A percentile compares a stretch with the other conserved stretches of the same genome.
These are phyloP conservation scores for Phortica okadai DNA, from an alignment of 2,888 invertebrate genomes.

Conservation along the genomic window DNA sequence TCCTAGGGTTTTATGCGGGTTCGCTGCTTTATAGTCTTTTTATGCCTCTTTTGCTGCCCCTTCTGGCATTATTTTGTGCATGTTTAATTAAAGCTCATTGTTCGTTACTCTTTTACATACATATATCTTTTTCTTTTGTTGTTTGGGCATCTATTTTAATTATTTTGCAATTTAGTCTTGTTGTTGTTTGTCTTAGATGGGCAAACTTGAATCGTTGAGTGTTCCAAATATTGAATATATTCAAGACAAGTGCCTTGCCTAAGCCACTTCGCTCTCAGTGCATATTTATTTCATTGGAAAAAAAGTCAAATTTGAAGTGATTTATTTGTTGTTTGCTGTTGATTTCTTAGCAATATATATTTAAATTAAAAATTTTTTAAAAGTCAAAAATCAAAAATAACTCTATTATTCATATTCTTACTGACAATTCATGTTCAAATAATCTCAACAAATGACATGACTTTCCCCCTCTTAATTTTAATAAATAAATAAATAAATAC, in stretches of 20 bases:
- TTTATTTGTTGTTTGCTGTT: background rate
- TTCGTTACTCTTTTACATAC: background rate
- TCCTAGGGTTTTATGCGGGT: background rate
- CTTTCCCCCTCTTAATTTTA: no score
- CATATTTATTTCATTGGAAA: no score
- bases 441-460: no score
- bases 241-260: no score
- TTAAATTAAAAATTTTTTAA: no score
- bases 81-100: conserved; percentile 30
- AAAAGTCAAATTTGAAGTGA: background rate
- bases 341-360: background rate
- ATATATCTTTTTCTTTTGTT: background rate
- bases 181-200: conserved; percentile 2
- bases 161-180: conserved; percentile 23
- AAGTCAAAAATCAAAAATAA: no score
- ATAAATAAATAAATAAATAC: background rate
- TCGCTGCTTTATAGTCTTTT: conserved; percentile 3
- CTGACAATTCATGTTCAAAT: no score
- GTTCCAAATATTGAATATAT: background rate
- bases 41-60: background rate
- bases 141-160: conserved; percentile 3
- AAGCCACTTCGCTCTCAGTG: no score
- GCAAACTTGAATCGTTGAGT: conserved; percentile 8
- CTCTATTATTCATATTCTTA: no score
- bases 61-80: conserved; percentile 19